phyloP scores from a whole-genome alignment of 2,888 invertebrate genomes.

The Dioctria rufipes region DNA sequence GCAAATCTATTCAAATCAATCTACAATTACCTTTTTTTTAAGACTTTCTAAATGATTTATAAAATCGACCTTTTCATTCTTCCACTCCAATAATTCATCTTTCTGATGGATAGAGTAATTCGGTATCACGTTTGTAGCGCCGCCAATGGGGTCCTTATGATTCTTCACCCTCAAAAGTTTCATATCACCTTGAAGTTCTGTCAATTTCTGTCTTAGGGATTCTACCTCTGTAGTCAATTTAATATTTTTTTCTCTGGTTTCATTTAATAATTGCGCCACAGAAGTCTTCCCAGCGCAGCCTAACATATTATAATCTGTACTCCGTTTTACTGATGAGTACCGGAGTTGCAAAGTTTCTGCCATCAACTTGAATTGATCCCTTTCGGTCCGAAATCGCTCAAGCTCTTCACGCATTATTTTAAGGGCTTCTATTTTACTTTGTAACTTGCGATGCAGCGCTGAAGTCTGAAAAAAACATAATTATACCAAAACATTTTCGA shows the following conservation, averaged over 20 bases:
- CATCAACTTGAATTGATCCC: constrained; percentile 85
- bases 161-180: constrained; percentile 78
- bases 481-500: not conserved
- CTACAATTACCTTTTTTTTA: constrained; percentile 65
- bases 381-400: constrained; percentile 83
- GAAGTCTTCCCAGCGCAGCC: constrained; percentile 68
- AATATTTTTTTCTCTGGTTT: constrained; percentile 76
- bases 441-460: constrained; percentile 80
- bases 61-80: constrained; percentile 68
- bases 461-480: constrained; percentile 72
- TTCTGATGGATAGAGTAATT: constrained; percentile 52
- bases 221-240: constrained; percentile 76
- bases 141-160: constrained; percentile 64
- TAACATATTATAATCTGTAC: constrained; percentile 65
- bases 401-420: constrained; percentile 84
- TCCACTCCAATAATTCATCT: constrained; percentile 67
- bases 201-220: constrained; percentile 79
- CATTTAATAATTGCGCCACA: constrained; percentile 75
- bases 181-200: constrained; percentile 81
- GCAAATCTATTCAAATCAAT: not conserved
- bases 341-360: constrained; percentile 82
- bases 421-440: constrained; percentile 87
- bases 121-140: constrained; percentile 73
- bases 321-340: constrained; percentile 72
- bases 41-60: constrained; percentile 69